Evolutionary conservation across 2,888 invertebrate genomes (phyloP).

Genomic region (Archips xylosteana): DNA sequence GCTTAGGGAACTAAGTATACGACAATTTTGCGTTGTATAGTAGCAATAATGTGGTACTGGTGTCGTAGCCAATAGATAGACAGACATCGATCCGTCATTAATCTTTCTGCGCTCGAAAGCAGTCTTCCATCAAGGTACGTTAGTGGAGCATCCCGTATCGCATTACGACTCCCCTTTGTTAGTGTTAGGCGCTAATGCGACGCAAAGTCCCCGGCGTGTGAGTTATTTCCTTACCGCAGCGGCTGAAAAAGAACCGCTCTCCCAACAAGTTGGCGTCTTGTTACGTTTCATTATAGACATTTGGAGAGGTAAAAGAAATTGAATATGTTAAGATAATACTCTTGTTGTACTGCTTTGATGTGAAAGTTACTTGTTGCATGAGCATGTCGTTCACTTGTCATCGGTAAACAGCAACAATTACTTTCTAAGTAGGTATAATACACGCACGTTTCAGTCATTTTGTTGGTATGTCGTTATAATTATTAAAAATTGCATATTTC

Average conservation of each 20-base stretch:
- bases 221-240: slow-evolving; percentile 11
- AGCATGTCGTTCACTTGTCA: background rate
- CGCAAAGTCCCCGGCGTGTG: background rate
- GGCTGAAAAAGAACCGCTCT: slow-evolving; percentile 10
- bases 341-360: background rate
- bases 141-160: slow-evolving; percentile 17
- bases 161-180: slow-evolving; percentile 31
- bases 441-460: background rate
- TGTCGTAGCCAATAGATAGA: background rate
- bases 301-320: slow-evolving; percentile 9
- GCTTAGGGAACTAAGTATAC: too few relatives aligned
- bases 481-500: background rate
- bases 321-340: slow-evolving; percentile 13
- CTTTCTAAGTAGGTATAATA: background rate
- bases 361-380: background rate
- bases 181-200: slow-evolving; percentile 17
- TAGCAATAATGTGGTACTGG: background rate
- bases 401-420: background rate
- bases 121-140: slow-evolving; percentile 28
- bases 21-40: background rate
- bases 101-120: slow-evolving; percentile 24
- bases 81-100: slow-evolving; percentile 11
- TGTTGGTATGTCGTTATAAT: background rate
- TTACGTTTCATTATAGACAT: slow-evolving; percentile 22
- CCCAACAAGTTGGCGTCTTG: slow-evolving; percentile 20